Conservation (phyloP, 2,888 invertebrate species). For the Eupithecia centaureata region DNA sequence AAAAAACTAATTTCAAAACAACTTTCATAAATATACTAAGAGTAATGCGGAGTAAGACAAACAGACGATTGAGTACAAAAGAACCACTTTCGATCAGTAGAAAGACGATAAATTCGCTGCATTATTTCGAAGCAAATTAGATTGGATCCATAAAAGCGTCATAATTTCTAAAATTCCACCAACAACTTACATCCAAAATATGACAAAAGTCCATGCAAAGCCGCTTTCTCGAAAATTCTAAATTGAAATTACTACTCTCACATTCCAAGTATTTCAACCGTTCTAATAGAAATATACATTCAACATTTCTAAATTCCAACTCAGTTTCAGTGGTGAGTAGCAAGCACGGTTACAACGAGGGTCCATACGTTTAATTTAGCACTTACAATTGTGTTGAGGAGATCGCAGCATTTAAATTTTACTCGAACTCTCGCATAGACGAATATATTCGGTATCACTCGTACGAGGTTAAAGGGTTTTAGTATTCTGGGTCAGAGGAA, state of each 20-base stretch:
- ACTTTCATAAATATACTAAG: not conserved
- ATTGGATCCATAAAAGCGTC: slow-evolving; percentile 4
- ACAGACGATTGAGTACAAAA: not conserved
- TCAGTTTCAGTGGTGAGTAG: slow-evolving; percentile 17
- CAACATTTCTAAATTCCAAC: slow-evolving; percentile 18
- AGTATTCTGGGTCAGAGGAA: slow-evolving; percentile 36
- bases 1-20: not conserved
- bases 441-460: slow-evolving; percentile 53
- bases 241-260: slow-evolving; percentile 7
- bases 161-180: slow-evolving; percentile 7
- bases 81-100: not conserved
- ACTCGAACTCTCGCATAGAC: slow-evolving; percentile 27
- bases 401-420: slow-evolving; percentile 32
- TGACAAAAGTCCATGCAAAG: slow-evolving; percentile 12
- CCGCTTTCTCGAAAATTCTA: slow-evolving; percentile 17
- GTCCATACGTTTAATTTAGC: slow-evolving; percentile 31
- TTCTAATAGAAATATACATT: slow-evolving; percentile 10
- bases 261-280: not conserved
- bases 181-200: not conserved
- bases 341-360: slow-evolving; percentile 16
- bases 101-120: not conserved
- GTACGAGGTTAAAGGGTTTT: slow-evolving; percentile 39
- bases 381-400: slow-evolving; percentile 25
- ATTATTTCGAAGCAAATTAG: slow-evolving; percentile 7
- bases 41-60: not conserved